Base-by-base conservation (phyloP, 2,888 invertebrate species). In the Dolomedes plantarius region DNA sequence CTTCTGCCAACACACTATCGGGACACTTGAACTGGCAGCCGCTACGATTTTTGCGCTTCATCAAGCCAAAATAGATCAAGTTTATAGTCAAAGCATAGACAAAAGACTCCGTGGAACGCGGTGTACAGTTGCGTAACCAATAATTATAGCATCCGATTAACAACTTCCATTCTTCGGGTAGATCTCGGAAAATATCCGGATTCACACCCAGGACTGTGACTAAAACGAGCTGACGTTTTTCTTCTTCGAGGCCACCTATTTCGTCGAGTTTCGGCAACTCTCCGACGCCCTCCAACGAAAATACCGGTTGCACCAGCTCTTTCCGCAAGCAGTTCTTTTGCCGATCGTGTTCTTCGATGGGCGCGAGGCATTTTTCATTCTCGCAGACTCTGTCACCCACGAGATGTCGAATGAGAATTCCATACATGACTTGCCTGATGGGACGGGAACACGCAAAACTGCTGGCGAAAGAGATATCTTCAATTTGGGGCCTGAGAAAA, bases 351-450 rank as follows among this genome's bases (percentile, higher is more conserved):
- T 87, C 87, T 27, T 79, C 72, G 5, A 87, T 29, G 32, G 16
- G 11, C 9, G 28, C 11, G 6, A 74, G n/a, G 13, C 86, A 76
- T 13, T 39, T n/a, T 23, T 76, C 39, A 1, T 72, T 29, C n/a
- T 87, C 64, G 7, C 16, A 13, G 16, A 36, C 31, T 6, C 27
- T 1, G 23, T 64, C 65, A 0, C 7, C 41, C 9, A 32, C 41
- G 32, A 89, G 87, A 64, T 89, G 83, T 39, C 86, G 82, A 32
- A 90, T 76, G 5, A 91, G 82, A 50, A 92, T 89, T 3, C 90
- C 90, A 88, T 91, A 91, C 1, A 90, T 86, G 13, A 90, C 87
- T 68, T 88, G 81, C 23, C 91, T 88, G 28, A 92, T 81, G 1
- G 80, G 64, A 7, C 75, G 62, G 1, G 91, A 90, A 72, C 90